phyloP scores from a whole-genome alignment of 1,140 invertebrate species.

The Phenacoccus solenopsis region DNA sequence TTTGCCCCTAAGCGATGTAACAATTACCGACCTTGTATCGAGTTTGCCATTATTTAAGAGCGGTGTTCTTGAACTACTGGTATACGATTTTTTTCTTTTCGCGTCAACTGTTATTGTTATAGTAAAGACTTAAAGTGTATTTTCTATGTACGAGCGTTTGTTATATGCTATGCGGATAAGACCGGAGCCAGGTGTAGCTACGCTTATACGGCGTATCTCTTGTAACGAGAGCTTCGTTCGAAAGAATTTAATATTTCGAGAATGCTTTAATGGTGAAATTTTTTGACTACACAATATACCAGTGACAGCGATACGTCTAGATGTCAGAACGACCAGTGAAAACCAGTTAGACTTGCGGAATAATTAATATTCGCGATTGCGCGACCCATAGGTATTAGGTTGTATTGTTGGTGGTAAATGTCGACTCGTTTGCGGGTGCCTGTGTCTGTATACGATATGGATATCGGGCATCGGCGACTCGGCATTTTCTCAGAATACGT shows the following conservation, averaged over 20 bases:
- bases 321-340: neutral
- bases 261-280: no score
- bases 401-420: no score
- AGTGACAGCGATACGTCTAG: neutral
- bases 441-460: neutral
- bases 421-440: neutral
- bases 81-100: neutral
- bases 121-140: neutral
- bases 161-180: no score
- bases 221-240: no score
- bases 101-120: slow-evolving; percentile 5
- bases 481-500: neutral
- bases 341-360: neutral
- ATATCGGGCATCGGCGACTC: no score
- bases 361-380: neutral
- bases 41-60: slow-evolving; percentile 14
- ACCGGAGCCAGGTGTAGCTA: no score
- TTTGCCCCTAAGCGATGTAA: slow-evolving; percentile 1
- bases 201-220: no score
- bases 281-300: no score
- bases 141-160: no score
- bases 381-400: no score
- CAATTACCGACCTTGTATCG: slow-evolving; percentile 16
- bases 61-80: slow-evolving; percentile 9
- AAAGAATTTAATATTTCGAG: no score